phyloP scores from a whole-genome alignment of 2,888 invertebrate genomes.

The Plutella xylostella region DNA sequence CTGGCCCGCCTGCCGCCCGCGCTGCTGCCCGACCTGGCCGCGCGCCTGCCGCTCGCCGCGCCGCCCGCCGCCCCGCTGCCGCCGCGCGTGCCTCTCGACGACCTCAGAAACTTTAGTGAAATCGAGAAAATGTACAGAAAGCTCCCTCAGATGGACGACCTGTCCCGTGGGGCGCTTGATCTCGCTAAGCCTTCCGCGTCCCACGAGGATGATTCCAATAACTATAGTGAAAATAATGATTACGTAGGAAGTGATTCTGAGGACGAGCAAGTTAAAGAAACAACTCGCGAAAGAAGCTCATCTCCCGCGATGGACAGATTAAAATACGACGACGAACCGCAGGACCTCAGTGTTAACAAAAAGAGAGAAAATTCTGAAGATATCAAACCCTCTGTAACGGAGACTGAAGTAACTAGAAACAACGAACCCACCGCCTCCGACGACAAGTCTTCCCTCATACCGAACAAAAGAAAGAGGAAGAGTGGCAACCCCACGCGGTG shows the following conservation, averaged over 20 bases:
- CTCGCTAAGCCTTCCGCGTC: conserved; percentile 36
- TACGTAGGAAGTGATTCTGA: conserved; percentile 32
- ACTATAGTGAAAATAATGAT: conserved; percentile 51
- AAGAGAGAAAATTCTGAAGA: conserved; percentile 64
- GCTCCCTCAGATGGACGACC: conserved; percentile 37
- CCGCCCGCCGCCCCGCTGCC: conserved; percentile 59
- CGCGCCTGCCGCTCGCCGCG: conserved; percentile 37
- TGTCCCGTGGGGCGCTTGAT: conserved; percentile 40
- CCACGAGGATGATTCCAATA: conserved; percentile 45
- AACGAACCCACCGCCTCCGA: conserved; percentile 49
- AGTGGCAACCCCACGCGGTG: conserved; percentile 86
- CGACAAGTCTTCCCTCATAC: conserved; percentile 59
- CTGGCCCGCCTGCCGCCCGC: conserved; percentile 78
- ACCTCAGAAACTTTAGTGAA: conserved; percentile 64
- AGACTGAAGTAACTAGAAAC: conserved; percentile 32
- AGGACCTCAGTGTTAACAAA: conserved; percentile 76
- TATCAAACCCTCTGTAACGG: conserved; percentile 56
- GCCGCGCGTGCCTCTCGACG: conserved; percentile 58
- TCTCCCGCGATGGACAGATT: conserved; percentile 41
- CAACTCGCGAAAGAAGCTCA: conserved; percentile 29
- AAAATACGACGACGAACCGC: conserved; percentile 70
- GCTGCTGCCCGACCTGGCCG: conserved; percentile 70
- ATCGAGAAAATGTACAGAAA: conserved; percentile 66
- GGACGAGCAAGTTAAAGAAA: conserved; percentile 42
- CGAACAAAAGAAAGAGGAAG: conserved; percentile 82